Percentiles rank a stretch among this genome's conserved stretches.
Conservation (phyloP, 2,888 invertebrate species). For the Philaethria dido region DNA sequence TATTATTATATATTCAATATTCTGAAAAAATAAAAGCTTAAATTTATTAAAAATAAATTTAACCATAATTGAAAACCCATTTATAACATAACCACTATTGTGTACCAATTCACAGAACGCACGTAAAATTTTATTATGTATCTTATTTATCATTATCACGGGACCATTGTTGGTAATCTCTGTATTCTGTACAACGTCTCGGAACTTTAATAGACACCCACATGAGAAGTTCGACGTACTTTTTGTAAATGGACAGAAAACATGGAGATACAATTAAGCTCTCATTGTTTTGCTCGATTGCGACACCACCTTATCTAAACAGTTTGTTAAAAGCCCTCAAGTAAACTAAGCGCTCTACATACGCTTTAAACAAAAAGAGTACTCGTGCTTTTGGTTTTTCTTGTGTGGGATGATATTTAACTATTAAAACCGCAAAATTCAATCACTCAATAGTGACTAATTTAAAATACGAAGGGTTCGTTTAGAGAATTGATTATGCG, state of each 20-base stretch:
- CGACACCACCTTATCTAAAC: slow-evolving; percentile 73
- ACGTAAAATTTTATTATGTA: slow-evolving; percentile 45
- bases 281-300: slow-evolving; percentile 75
- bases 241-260: slow-evolving; percentile 58
- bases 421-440: slow-evolving; percentile 72
- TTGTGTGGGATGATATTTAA: slow-evolving; percentile 50
- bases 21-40: slow-evolving; percentile 7
- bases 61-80: slow-evolving; percentile 38
- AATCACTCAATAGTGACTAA: slow-evolving; percentile 67
- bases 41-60: slow-evolving; percentile 39
- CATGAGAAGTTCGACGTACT: slow-evolving; percentile 63
- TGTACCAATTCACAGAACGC: slow-evolving; percentile 40
- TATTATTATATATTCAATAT: not conserved
- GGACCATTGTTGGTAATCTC: slow-evolving; percentile 54
- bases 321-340: slow-evolving; percentile 57
- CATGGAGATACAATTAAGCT: slow-evolving; percentile 71
- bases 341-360: slow-evolving; percentile 59
- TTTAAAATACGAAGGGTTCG: slow-evolving; percentile 77
- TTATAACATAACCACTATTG: slow-evolving; percentile 36
- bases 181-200: slow-evolving; percentile 47
- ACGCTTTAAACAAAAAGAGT: slow-evolving; percentile 56
- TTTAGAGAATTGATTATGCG: slow-evolving; percentile 64
- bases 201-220: slow-evolving; percentile 50
- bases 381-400: slow-evolving; percentile 20
- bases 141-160: slow-evolving; percentile 51